Evolutionary conservation across 2,113 vertebrate species (phyloP).

Genomic region (Leptosomus discolor): DNA sequence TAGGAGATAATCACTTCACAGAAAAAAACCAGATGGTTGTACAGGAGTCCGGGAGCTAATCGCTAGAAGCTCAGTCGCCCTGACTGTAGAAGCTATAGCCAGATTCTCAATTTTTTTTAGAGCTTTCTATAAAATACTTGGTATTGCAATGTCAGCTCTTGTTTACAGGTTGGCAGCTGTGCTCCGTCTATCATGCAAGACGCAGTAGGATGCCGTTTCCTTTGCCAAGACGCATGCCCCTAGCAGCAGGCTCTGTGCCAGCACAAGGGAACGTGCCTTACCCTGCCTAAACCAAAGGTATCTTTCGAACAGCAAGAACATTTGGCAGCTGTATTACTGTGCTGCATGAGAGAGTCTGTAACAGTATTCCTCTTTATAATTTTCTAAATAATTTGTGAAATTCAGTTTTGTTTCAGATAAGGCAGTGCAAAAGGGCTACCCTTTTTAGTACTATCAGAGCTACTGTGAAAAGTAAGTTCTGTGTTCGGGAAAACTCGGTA

Average conservation of each 20-base stretch:
- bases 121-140: not conserved
- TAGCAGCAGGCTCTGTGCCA: not conserved
- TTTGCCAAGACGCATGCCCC: not conserved
- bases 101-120: not conserved
- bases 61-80: not conserved
- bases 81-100: not conserved
- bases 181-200: not conserved
- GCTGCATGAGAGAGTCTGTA: not conserved
- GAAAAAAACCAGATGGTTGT: not conserved
- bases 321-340: not conserved
- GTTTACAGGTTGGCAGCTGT: not conserved
- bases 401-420: not conserved
- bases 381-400: not conserved
- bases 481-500: not conserved
- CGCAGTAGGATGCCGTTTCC: not conserved
- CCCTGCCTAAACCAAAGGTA: not conserved
- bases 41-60: not conserved
- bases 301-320: not conserved
- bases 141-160: not conserved
- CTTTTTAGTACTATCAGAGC: not conserved
- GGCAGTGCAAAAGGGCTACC: not conserved
- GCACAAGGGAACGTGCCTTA: not conserved
- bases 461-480: not conserved
- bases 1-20: not conserved
- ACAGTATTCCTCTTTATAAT: not conserved